Evolutionary conservation across 2,797 vertebrate species (phyloP).

Genomic region (Champsocephalus gunnari): DNA sequence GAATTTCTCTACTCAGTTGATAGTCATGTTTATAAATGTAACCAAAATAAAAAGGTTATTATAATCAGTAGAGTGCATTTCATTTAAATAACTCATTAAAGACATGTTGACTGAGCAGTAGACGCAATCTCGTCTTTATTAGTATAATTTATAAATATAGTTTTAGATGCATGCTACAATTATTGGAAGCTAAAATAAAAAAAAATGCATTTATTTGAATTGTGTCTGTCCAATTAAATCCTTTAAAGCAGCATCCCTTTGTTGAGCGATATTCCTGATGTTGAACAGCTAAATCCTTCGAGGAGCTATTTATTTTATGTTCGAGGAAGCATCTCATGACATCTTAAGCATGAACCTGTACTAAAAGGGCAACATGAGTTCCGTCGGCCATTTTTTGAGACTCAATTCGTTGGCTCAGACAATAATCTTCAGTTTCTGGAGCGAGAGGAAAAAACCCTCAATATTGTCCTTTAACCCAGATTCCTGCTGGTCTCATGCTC

Average conservation of each 20-base stretch:
- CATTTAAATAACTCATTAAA: no score
- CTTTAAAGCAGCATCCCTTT: background rate
- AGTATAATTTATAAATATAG: background rate
- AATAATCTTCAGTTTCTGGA: conserved; percentile 24
- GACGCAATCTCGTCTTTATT: background rate
- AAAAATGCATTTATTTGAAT: background rate
- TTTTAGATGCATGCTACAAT: background rate
- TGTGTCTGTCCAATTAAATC: background rate
- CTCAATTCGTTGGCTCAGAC: conserved; percentile 7
- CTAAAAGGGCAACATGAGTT: background rate
- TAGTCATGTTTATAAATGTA: no score
- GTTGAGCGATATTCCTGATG: background rate
- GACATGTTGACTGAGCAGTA: background rate
- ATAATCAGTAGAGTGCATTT: no score
- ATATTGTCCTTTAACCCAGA: conserved; percentile 72
- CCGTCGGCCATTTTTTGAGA: conserved; percentile 13
- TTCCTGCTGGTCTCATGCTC: conserved; percentile 64
- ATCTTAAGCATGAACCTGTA: conserved; percentile 9
- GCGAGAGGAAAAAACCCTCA: conserved; percentile 8
- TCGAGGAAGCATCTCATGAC: conserved; percentile 5
- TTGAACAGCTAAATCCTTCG: conserved; percentile 14
- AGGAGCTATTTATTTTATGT: conserved; percentile 23
- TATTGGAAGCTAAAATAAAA: background rate
- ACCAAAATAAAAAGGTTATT: no score
- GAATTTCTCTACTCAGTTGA: background rate